Conservation (phyloP, 2,797 vertebrate species). For the Chaetodon trifasciatus region DNA sequence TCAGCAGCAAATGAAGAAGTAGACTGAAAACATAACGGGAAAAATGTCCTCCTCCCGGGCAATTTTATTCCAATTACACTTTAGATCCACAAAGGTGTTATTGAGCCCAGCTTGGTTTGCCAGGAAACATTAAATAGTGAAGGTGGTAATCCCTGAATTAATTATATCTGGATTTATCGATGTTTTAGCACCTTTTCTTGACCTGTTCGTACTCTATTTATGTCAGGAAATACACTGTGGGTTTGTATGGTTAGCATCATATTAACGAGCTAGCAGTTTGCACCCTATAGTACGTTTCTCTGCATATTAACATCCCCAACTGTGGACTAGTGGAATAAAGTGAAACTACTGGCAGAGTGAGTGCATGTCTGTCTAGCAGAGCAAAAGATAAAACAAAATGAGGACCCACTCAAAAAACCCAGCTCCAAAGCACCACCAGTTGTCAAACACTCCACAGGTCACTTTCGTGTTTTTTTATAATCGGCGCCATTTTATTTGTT, state of each 20-base stretch:
- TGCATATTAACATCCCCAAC: neutral
- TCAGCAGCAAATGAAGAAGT: slow-evolving; percentile 30
- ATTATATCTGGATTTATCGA: slow-evolving; percentile 10
- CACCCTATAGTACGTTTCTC: neutral
- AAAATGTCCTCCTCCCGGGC: slow-evolving; percentile 32
- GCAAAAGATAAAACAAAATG: neutral
- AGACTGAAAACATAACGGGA: slow-evolving; percentile 28
- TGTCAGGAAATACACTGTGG: neutral
- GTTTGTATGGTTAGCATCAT: neutral
- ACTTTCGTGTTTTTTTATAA: neutral
- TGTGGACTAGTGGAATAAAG: neutral
- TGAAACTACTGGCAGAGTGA: neutral
- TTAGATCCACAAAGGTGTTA: slow-evolving; percentile 9
- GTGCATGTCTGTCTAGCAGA: neutral
- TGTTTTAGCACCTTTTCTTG: neutral
- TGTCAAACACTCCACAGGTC: slow-evolving; percentile 4
- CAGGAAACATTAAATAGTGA: neutral
- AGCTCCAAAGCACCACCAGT: neutral
- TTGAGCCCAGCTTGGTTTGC: slow-evolving; percentile 18
- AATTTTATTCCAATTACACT: slow-evolving; percentile 36
- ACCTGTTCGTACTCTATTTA: too few species aligned
- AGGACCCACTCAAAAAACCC: neutral
- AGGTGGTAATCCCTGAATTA: neutral
- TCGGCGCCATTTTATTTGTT: neutral
- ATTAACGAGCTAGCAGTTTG: neutral